Conservation (phyloP, 2,113 vertebrate genomes). For the Thunnus thynnus region DNA sequence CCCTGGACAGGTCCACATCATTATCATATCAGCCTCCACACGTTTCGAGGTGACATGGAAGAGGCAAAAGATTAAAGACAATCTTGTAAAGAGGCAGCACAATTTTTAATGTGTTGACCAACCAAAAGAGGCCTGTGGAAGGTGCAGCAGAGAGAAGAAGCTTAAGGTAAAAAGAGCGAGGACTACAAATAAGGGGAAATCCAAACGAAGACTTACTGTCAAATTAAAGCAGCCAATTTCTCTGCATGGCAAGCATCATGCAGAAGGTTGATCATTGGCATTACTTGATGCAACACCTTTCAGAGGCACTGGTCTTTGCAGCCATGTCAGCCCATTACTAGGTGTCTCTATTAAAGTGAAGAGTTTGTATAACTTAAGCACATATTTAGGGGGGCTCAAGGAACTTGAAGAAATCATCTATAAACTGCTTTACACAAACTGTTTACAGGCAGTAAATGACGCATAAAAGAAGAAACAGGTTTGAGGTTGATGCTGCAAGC, state of each 20-base stretch:
- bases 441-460: slow-evolving; percentile 81
- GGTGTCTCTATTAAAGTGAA: slow-evolving; percentile 57
- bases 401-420: slow-evolving; percentile 73
- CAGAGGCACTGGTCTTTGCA: slow-evolving; percentile 39
- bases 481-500: slow-evolving; percentile 62
- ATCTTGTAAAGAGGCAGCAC: slow-evolving; percentile 76
- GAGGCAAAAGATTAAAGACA: slow-evolving; percentile 83
- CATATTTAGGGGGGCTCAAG: slow-evolving; percentile 54
- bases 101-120: slow-evolving; percentile 71
- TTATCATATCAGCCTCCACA: slow-evolving; percentile 86
- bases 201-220: slow-evolving; percentile 41
- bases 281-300: slow-evolving; percentile 51
- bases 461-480: slow-evolving; percentile 79
- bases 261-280: slow-evolving; percentile 43
- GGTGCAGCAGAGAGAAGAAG: slow-evolving; percentile 46
- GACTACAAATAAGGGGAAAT: slow-evolving; percentile 28
- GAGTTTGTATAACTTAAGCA: slow-evolving; percentile 67
- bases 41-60: slow-evolving; percentile 83
- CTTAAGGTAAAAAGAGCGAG: slow-evolving; percentile 20
- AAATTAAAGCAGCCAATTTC: slow-evolving; percentile 30
- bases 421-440: slow-evolving; percentile 80
- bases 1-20: slow-evolving; percentile 86
- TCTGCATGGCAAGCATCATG: slow-evolving; percentile 40
- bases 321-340: slow-evolving; percentile 45
- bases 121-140: slow-evolving; percentile 51